Conservation (phyloP, 2,888 invertebrate genomes). For the Isotomurus palustris region DNA sequence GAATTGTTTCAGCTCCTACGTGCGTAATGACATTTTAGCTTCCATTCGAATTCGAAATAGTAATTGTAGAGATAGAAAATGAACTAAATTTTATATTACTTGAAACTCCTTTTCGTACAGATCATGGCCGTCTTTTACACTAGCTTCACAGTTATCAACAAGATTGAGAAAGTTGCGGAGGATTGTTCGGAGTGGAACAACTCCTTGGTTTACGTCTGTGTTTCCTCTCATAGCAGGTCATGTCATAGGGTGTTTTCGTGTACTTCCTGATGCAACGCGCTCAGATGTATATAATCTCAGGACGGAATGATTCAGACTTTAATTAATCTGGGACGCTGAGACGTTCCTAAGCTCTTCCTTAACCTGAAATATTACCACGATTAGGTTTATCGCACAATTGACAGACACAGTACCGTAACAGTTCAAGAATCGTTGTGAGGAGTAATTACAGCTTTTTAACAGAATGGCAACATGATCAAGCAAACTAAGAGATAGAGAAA, state of each 20-base stretch:
- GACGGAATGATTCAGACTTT: no score
- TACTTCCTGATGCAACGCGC: no score
- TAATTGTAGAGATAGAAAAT: background rate
- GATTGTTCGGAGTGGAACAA: constrained; percentile 51
- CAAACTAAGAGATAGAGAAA: no score
- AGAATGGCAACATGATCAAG: no score
- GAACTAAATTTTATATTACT: constrained; percentile 48
- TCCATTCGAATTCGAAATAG: background rate
- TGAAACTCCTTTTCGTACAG: constrained; percentile 53
- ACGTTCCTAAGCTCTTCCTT: no score
- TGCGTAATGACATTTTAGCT: constrained; percentile 32
- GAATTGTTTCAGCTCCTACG: constrained; percentile 51
- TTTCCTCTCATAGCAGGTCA: constrained; percentile 49
- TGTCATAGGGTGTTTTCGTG: constrained; percentile 18
- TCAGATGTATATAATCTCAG: no score
- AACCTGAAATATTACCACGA: no score
- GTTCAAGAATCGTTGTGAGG: no score
- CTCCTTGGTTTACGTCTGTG: constrained; percentile 44
- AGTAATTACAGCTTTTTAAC: no score
- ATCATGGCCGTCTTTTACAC: constrained; percentile 47
- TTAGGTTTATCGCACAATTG: no score
- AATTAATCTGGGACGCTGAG: no score
- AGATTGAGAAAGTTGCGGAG: constrained; percentile 53
- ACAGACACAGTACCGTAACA: no score
- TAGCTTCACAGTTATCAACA: constrained; percentile 52